Evolutionary conservation across 2,797 vertebrate species (phyloP).

Genomic region (Melanotaenia trifasciata): DNA sequence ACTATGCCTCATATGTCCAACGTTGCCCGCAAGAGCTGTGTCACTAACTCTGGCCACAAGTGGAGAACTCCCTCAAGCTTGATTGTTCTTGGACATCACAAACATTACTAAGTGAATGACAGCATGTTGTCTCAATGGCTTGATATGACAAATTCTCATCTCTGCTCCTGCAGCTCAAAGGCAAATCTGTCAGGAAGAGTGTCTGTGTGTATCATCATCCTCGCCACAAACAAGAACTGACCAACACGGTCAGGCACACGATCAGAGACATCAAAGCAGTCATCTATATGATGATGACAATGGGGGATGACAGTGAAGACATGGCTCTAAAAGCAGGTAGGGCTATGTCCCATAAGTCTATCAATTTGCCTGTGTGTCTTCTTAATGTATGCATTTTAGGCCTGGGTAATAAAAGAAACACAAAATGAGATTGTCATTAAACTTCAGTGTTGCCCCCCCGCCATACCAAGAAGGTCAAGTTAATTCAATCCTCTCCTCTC

Average conservation of each 20-base stretch:
- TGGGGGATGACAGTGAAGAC: constrained; percentile 3
- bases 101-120: neutral
- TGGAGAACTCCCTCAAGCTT: constrained; percentile 24
- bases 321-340: constrained; percentile 18
- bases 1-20: neutral
- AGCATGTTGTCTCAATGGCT: constrained; percentile 5
- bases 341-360: neutral
- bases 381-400: constrained; percentile 1
- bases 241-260: neutral
- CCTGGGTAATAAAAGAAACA: neutral
- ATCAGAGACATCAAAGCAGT: neutral
- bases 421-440: neutral
- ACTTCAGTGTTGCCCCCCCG: neutral
- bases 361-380: neutral
- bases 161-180: neutral
- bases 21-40: constrained; percentile 12
- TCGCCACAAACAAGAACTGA: neutral
- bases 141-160: neutral
- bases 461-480: too few species aligned
- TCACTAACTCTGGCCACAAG: constrained; percentile 35
- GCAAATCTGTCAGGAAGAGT: neutral
- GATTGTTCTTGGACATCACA: constrained; percentile 8
- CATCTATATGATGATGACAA: constrained; percentile 15
- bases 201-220: neutral
- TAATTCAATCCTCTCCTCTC: too few species aligned